Base-by-base conservation (phyloP, 1,140 invertebrate genomes). In the Hycleus cichorii region DNA sequence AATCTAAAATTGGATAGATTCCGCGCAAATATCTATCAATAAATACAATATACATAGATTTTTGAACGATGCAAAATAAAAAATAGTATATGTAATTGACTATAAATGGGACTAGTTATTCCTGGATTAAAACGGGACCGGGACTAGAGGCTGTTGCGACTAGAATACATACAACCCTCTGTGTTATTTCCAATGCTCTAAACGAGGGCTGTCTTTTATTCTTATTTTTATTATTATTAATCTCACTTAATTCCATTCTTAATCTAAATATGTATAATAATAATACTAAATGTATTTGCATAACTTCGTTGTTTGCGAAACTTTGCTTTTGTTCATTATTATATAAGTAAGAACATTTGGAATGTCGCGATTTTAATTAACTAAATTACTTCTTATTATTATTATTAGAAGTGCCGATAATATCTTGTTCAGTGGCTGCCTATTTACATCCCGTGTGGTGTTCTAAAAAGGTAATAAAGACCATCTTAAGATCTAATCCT, bases 291-390 rank as follows among this genome's bases (percentile, higher is more conserved):
- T 7, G 56, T 66, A 67, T 65, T 68, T 69, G 66, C 64, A 67
- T 65, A 63, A 68, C 63, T 78, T 79, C 78, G 78, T 79, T 79
- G 78, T 79, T 72, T 77, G 68, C 72, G 77, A 79, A 79, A 79
- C 78, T 68, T 77, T 78, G 76, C 76, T 75, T 78, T 67, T 60
- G 49, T 67, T 65, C 66, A 32, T 53, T 32, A 18, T 18, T 18
- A 18, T 18, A 18, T 18, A 18, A 32, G 32, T 54, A 51, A 49
- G 62, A 65, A 65, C 64, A 46, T 65, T 66, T 59, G 59, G 58
- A 66, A 60, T 64, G 54, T 64, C 57, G 58, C 57, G 57, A 58
- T 65, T 62, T 32, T 63, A 63, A 65, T 67, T 63, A 65, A 67
- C 54, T 64, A 59, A 62, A 68, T 53, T 39, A 50, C 32, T 50